Percentiles rank a stretch among this genome's conserved stretches.
These are phyloP conservation scores for Meriones unguiculatus DNA, from an alignment of 2,113 vertebrate genomes.

Conservation along the genomic window DNA sequence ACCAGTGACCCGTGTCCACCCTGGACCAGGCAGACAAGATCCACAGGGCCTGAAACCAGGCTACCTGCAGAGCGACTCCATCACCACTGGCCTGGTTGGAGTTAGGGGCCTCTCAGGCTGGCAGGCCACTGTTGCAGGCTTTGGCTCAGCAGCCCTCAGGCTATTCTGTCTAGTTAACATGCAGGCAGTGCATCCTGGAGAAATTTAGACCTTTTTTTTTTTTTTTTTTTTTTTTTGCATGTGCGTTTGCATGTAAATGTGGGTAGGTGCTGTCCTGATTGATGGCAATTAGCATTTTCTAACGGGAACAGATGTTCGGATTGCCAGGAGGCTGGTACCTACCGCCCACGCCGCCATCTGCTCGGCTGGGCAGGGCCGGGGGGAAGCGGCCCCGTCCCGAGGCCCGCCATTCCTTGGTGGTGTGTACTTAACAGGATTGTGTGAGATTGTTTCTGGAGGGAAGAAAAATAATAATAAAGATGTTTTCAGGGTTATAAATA, in stretches of 20 bases:
- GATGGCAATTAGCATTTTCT: slow-evolving; percentile 97
- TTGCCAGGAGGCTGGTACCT: slow-evolving; percentile 95
- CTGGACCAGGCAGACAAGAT: background rate
- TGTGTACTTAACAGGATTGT: slow-evolving; percentile 64
- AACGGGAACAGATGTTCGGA: slow-evolving; percentile 95
- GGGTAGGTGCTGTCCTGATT: slow-evolving; percentile 94
- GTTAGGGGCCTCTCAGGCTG: background rate
- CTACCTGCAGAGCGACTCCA: background rate
- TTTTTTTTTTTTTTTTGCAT: slow-evolving; percentile 83
- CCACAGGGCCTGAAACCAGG: fast-evolving
- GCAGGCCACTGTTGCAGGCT: background rate
- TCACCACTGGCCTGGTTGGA: background rate
- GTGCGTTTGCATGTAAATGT: slow-evolving; percentile 90
- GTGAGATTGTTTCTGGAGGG: slow-evolving; percentile 63
- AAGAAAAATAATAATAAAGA: slow-evolving; percentile 85
- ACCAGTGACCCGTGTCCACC: fast-evolving
- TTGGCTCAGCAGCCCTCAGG: background rate
- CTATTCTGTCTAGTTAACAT: slow-evolving; percentile 83
- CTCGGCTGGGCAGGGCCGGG: slow-evolving; percentile 87
- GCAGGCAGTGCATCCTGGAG: slow-evolving; percentile 85
- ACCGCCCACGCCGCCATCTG: slow-evolving; percentile 94
- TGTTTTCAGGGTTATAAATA: slow-evolving; percentile 86
- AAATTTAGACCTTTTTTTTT: slow-evolving; percentile 89
- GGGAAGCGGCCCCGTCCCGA: slow-evolving; percentile 75
- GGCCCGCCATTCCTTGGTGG: slow-evolving; percentile 78